phyloP scores from a whole-genome alignment of 1,140 invertebrate genomes.

The Achatina immaculata region DNA sequence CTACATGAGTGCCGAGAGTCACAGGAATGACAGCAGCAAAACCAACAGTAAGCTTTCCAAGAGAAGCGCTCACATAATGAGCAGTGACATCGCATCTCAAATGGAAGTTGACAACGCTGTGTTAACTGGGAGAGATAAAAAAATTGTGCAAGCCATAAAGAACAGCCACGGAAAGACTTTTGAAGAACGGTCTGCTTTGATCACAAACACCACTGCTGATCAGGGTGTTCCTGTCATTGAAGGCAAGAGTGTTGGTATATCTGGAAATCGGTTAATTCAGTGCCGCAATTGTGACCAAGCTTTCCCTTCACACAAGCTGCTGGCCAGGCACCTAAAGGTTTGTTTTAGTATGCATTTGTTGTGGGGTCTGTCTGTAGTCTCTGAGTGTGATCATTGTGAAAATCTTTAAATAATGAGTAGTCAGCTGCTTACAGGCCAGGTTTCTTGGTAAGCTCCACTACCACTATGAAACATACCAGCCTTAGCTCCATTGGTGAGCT shows the following conservation, averaged over 20 bases:
- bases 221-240: not conserved
- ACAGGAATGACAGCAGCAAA: not conserved
- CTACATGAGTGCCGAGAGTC: not conserved
- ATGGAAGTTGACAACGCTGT: slow-evolving; percentile 17
- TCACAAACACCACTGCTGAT: not conserved
- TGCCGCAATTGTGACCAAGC: not conserved
- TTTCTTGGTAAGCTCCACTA: too few species aligned
- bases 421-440: too few species aligned
- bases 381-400: not conserved
- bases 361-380: not conserved
- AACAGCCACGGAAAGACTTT: slow-evolving; percentile 13
- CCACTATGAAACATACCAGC: too few species aligned
- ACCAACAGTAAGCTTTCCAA: not conserved
- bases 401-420: not conserved
- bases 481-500: too few species aligned
- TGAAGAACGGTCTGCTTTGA: slow-evolving; percentile 6
- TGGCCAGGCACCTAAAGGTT: slow-evolving; percentile 11
- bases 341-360: not conserved
- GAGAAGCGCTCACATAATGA: not conserved
- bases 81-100: not conserved
- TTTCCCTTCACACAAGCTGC: not conserved
- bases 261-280: not conserved
- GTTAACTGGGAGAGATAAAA: slow-evolving; percentile 27
- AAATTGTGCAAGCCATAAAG: slow-evolving; percentile 6
- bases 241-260: not conserved